phyloP scores from a whole-genome alignment of 2,888 invertebrate species.

The Busseola fusca region DNA sequence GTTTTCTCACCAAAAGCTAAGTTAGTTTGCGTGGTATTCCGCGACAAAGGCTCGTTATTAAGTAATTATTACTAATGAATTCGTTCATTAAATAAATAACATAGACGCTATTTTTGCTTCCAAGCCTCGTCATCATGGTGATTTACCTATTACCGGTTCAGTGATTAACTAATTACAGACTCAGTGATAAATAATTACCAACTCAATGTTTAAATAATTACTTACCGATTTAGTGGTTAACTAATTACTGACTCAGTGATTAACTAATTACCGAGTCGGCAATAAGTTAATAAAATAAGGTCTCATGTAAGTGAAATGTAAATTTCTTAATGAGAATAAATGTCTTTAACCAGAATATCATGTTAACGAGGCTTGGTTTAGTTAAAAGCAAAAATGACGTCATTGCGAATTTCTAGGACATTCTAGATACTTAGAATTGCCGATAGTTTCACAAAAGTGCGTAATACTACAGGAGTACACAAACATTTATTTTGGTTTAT shows the following conservation, averaged over 20 bases:
- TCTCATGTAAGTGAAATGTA: too few species aligned
- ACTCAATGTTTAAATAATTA: too few species aligned
- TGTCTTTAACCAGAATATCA: too few species aligned
- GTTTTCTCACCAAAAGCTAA: not conserved
- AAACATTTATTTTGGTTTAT: not conserved
- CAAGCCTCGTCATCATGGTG: not conserved
- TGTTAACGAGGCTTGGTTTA: conserved; percentile 4
- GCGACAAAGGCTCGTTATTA: too few species aligned
- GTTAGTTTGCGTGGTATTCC: too few species aligned
- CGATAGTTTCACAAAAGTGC: conserved; percentile 11
- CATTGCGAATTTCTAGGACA: conserved; percentile 1
- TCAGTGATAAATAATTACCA: too few species aligned
- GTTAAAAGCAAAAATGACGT: not conserved
- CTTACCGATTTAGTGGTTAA: too few species aligned
- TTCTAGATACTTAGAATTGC: not conserved
- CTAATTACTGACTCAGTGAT: too few species aligned
- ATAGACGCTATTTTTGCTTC: too few species aligned
- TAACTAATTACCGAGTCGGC: not conserved
- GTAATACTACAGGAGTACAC: not conserved
- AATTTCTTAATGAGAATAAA: too few species aligned
- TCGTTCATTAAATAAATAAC: too few species aligned
- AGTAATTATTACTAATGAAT: too few species aligned
- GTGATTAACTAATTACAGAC: conserved; percentile 8
- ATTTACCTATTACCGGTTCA: not conserved
- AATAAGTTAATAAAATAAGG: conserved; percentile 19